Base-by-base conservation (phyloP, 2,888 invertebrate species). In the Eurois occulta region DNA sequence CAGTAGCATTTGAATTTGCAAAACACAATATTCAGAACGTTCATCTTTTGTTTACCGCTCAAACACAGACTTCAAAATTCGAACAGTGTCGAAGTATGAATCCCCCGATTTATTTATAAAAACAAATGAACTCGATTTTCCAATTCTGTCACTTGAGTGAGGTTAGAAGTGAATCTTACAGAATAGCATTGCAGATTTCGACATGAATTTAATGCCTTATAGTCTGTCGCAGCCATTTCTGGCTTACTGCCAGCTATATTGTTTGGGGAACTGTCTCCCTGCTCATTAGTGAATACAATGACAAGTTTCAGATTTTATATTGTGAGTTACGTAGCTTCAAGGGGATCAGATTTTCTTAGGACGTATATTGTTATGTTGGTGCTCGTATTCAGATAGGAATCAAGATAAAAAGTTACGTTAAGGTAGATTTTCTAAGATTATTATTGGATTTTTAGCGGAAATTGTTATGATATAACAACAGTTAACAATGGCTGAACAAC, bases 271-370 rank as follows among this genome's bases (percentile, higher is more conserved):
- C 77, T 76, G 65, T 76, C 65, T 28, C 35, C 4, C 10, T 38
- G 35, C 81, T 80, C 80, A 70, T 81, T 80, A 80, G 80, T 43
- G 69, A 52, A 24, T n/a, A 80, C 76, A 75, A 52, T 75, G 80
- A 80, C 65, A 76, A 66, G 81, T 32, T 58, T 58, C 48, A 52
- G 69, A 76, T 75, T 81, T 81, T 28, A 64, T 43, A 32, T 65
- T 69, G 24, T 52, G 43, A 43, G 16, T n/a, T 69, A 18, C 3
- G 8, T 3, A 21, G 43, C 38, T 55, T 64, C 67, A 68, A 69
- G 46, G 21, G 24, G 64, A 65, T 65, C 46, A 24, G 35, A 41
- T 75, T 80, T 80, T 52, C 43, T 32, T 52, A 43, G 10, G 64
- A 0, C 0, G 11, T 69, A 6, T 0, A 46, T 71, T 46, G 4